Conservation (phyloP, 1,140 invertebrate species). For the Leguminivora glycinivorella region DNA sequence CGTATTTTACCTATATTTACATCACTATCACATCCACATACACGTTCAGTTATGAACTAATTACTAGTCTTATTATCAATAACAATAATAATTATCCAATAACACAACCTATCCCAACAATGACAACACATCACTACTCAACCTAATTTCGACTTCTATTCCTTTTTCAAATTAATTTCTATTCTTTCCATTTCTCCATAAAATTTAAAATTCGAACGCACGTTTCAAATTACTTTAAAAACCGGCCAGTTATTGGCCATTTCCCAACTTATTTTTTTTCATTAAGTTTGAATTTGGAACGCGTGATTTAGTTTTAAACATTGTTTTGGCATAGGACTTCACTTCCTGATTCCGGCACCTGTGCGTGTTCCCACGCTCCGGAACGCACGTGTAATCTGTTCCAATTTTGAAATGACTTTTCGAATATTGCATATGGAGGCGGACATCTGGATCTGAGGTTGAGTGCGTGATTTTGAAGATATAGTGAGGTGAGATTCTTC, state of each 20-base stretch:
- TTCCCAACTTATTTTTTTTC: no score
- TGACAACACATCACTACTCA: background rate
- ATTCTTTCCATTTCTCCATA: background rate
- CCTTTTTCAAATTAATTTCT: background rate
- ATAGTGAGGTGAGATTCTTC: no score
- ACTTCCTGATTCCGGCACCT: slow-evolving; percentile 22
- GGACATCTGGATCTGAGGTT: no score
- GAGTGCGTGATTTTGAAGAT: no score
- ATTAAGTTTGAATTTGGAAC: background rate
- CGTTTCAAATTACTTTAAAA: no score
- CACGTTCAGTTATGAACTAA: background rate
- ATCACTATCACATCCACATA: background rate
- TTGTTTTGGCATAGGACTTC: slow-evolving; percentile 2
- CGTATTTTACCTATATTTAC: no score
- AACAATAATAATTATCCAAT: background rate
- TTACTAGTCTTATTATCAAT: no score
- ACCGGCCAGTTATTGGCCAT: no score
- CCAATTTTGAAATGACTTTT: background rate
- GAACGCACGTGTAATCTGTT: slow-evolving; percentile 25
- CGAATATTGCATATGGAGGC: background rate
- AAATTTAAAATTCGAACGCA: background rate
- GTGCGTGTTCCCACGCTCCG: slow-evolving; percentile 16
- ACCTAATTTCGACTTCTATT: background rate
- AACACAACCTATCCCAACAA: background rate
- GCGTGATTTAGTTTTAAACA: background rate